These are phyloP conservation scores for Strix occidentalis DNA, from an alignment of 2,797 vertebrate species.

Conservation along the genomic window DNA sequence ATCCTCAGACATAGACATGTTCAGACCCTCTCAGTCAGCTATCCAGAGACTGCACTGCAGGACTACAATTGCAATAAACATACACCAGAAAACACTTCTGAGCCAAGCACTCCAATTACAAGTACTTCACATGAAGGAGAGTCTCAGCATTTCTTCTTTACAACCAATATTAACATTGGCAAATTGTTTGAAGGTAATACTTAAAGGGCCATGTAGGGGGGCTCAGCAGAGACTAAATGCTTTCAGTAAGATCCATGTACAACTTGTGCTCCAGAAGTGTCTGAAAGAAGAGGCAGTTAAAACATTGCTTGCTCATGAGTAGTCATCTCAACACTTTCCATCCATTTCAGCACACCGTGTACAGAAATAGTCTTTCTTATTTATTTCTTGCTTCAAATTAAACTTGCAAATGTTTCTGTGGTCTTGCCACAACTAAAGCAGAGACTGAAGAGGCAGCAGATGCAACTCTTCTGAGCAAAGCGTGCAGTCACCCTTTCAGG, in stretches of 20 bases:
- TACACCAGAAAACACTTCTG: neutral
- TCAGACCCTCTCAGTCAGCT: neutral
- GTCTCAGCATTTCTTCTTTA: neutral
- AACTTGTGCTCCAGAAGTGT: neutral
- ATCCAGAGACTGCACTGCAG: neutral
- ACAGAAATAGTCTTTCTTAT: neutral
- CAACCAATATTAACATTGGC: neutral
- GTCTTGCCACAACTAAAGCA: neutral
- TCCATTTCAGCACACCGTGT: neutral
- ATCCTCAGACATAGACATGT: neutral
- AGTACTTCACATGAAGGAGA: neutral
- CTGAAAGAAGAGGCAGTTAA: neutral
- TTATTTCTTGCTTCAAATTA: neutral
- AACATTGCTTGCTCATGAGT: accelerated
- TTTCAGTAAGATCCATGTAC: neutral
- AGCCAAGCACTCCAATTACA: too few relatives aligned
- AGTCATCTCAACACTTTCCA: neutral
- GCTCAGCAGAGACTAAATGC: neutral
- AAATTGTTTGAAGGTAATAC: neutral
- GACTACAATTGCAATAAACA: neutral
- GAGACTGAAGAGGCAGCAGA: neutral
- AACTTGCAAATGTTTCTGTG: neutral
- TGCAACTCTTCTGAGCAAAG: neutral
- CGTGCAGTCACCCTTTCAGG: neutral
- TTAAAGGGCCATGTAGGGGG: accelerated